Base-by-base conservation (phyloP, 1,140 invertebrate genomes). In the Drosophila ogumai region DNA sequence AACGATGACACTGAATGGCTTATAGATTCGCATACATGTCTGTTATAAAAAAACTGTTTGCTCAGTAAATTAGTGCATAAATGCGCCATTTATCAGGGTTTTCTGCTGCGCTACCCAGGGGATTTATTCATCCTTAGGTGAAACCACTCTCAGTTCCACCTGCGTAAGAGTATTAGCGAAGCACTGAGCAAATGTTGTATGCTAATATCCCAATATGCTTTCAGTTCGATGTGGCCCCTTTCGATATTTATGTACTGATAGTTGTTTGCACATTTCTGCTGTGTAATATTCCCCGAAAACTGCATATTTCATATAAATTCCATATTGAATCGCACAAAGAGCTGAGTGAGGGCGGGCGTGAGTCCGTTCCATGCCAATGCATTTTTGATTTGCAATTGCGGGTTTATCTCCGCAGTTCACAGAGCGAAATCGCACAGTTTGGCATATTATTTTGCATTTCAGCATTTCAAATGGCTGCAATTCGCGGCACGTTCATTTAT, bases 341-440 rank as follows among this genome's bases (percentile, higher is more conserved):
- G 41, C 38, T 43, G 40, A 31, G 41, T 40, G 25, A 13, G 65
- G 41, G 41, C 15, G 7, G 28, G 9, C 10, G 17, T 6, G 25
- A 36, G 64, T 47, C 69, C 65, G 44, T 72, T 71, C 44, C 68
- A 71, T 58, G 66, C 44, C 66, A 72, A 59, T 72, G 68, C 68
- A 72, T 72, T 72, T 72, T 71, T 72, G 68, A 72, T 72, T 58
- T 72, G 36, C 66, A 50, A 71, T 71, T 71, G 28, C 66, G 8
- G 43, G 43, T 47, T 71, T 71, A 72, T 71, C 34, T 69, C 25
- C 43, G n/a, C 43, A 69, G 60, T 44, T 50, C 65, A 47, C 19
- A 32, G 25, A 32, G 25, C 4, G 12, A 57, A 69, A 69, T 57
- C 40, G 25, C 40, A 34, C 50, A 46, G 34, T 46, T 56, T 28